These are phyloP conservation scores for Meteorus cinctellus DNA, from an alignment of 2,888 invertebrate species.

Conservation along the genomic window DNA sequence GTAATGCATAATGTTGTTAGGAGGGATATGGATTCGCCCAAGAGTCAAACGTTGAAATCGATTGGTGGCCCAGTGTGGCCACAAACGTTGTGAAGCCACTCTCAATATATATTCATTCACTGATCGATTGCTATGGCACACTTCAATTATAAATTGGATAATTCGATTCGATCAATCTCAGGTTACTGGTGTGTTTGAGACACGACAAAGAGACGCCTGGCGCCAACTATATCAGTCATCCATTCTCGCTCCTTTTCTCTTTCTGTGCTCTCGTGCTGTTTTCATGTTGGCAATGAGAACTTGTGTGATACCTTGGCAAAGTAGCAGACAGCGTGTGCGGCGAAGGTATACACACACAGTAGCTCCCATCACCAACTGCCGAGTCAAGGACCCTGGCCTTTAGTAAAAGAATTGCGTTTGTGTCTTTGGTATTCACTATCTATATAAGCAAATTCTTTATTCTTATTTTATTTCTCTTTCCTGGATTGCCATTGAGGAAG, in stretches of 20 bases:
- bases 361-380: slow-evolving; percentile 39
- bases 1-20: neutral
- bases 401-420: slow-evolving; percentile 24
- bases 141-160: slow-evolving; percentile 40
- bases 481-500: too few species aligned
- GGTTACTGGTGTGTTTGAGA: slow-evolving; percentile 5
- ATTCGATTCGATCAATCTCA: slow-evolving; percentile 40
- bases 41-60: slow-evolving; percentile 8
- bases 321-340: slow-evolving; percentile 27
- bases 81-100: slow-evolving; percentile 12
- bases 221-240: slow-evolving; percentile 12
- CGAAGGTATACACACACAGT: slow-evolving; percentile 46
- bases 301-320: slow-evolving; percentile 43
- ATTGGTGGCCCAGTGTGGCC: slow-evolving; percentile 24
- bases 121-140: slow-evolving; percentile 30
- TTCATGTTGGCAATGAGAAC: slow-evolving; percentile 34
- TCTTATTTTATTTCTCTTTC: too few species aligned
- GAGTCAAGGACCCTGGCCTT: slow-evolving; percentile 56
- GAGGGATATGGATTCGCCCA: neutral
- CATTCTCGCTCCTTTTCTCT: neutral
- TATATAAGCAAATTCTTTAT: too few species aligned
- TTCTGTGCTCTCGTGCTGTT: slow-evolving; percentile 1
- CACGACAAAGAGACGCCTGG: slow-evolving; percentile 13
- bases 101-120: neutral
- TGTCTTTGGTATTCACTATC: neutral